Base-by-base conservation (phyloP, 2,113 vertebrate genomes). In the Solea senegalensis region DNA sequence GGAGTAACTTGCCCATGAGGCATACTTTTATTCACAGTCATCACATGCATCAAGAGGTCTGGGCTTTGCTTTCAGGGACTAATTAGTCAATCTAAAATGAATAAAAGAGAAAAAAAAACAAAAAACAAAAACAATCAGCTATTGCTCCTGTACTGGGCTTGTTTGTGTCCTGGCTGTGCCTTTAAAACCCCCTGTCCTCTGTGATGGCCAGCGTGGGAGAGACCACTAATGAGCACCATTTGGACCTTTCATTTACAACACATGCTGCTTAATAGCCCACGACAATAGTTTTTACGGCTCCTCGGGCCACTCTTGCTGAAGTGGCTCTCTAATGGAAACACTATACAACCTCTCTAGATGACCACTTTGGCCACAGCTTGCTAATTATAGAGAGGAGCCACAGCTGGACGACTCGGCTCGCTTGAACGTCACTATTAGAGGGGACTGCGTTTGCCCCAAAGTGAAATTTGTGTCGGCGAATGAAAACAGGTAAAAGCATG, bases 211-310 rank as follows among this genome's bases (percentile, higher is more conserved):
- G 74, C 57, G 72, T 77, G 79, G 75, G 78, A 85, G 77, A 71
- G 74, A 73, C 54, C 67, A 65, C 84, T 92, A 91, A 92, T 91
- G 88, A 91, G 88, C 65, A 84, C 86, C 81, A 88, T 90, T 92
- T 90, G 87, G 75, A 69, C 54, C 69, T 26, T 66, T 81, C 80
- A 80, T 86, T 85, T 76, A 89, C 85, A 89, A 80, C 81, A 73
- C 88, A 85, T 89, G 84, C 81, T 87, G 87, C 72, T 88, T 87
- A 87, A 91, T 59, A 74, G 72, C 78, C 77, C 74, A 74, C 67
- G 61, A 89, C 84, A 83, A 72, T 59, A 52, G 63, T 86, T 88
- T 21, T 90, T 81, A 87, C 78, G 80, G 72, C 83, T 63, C 62
- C 75, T 64, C 41, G 43, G 64, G 56, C 65, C 43, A 55, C 76